Base-by-base conservation (phyloP, 2,113 vertebrate genomes). In the Nannospalax galili region DNA sequence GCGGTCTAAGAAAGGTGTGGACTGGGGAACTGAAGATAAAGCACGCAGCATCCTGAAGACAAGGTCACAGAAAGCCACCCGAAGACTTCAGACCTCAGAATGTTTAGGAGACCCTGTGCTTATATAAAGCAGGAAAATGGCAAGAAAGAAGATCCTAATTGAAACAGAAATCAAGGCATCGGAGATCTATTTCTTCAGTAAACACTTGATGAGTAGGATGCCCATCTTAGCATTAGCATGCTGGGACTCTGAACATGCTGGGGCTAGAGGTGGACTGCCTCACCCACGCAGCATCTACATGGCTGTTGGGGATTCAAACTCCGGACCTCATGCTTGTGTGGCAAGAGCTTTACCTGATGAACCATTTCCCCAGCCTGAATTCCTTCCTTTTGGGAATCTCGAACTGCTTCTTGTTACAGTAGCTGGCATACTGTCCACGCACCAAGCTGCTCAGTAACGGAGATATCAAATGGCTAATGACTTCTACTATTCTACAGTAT, bases 361-460 rank as follows among this genome's bases (percentile, higher is more conserved):
- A 52, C 15, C 15, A 26, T 84, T 52, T 82, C 84, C 86, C 19
- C 67, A 77, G 7, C 16, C 70, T 56, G 14, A 80, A 70, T 93
- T 95, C 87, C 45, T 84, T 73, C 48, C 88, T 79, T 92, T 3
- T 42, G 88, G 95, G 77, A 95, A 93, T 58, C 42, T 82, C 58
- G 90, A 95, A 95, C 58, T 75, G 7, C 12, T 95, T 64, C 37
- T 84, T 67, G 69, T 65, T 42, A 84, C 56, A 94, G 58, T 56
- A 94, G 69, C 2, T 48, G 45, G 35, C 8, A 70, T 11, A 77
- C 7, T 79, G 11, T 80, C 72, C 48, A 22, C n/a, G 72, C 14
- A 74, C 4, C n/a, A 42, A 45, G 30, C 17, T 95, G 37, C 32
- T 91, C 32, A 70, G 62, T 72, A 60, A 93, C 20, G 60, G 45